Conservation (phyloP, 2,113 vertebrate species). For the Scolopax mira region DNA sequence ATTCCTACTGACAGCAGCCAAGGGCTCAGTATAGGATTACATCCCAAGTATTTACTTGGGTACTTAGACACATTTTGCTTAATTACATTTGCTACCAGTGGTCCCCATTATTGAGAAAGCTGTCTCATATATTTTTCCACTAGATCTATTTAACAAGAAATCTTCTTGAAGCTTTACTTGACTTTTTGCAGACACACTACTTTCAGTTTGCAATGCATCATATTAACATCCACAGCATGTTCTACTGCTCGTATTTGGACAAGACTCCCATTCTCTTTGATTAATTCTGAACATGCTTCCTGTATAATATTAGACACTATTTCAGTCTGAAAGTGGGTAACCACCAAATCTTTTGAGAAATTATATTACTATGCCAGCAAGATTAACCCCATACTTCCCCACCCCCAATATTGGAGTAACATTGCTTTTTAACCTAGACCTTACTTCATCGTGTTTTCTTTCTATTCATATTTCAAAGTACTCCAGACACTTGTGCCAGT, state of each 20-base stretch:
- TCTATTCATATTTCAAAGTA: not conserved
- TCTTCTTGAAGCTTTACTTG: not conserved
- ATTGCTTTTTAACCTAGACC: not conserved
- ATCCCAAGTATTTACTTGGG: not conserved
- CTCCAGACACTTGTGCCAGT: not conserved
- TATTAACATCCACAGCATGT: fast-evolving
- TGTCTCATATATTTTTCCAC: not conserved
- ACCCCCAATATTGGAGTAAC: not conserved
- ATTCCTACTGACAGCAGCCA: not conserved
- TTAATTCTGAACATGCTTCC: not conserved
- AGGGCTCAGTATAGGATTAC: not conserved
- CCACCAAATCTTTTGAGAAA: not conserved
- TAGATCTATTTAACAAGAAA: not conserved
- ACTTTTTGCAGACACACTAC: not conserved
- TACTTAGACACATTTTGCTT: not conserved
- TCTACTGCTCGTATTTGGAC: not conserved
- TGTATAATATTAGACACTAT: not conserved
- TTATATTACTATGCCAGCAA: not conserved
- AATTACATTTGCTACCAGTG: not conserved
- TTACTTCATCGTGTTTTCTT: not conserved
- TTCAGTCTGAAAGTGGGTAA: not conserved
- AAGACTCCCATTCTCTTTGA: not conserved
- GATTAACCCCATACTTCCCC: not conserved
- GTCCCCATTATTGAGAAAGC: too few species aligned
- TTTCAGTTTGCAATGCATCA: not conserved